phyloP scores from a whole-genome alignment of 1,140 invertebrate genomes.

The Danaus melanippus region DNA sequence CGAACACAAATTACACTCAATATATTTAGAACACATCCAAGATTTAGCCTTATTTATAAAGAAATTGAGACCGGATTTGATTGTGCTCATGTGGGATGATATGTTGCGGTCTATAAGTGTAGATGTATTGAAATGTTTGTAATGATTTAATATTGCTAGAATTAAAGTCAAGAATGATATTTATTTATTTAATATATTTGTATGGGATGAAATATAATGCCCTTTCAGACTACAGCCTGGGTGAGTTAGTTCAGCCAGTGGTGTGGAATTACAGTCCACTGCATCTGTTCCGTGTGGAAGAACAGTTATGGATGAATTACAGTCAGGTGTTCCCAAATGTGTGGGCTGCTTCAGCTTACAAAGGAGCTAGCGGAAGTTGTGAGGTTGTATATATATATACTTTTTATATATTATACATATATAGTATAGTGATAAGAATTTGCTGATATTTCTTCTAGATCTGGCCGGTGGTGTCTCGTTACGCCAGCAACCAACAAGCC shows the following conservation, averaged over 20 bases:
- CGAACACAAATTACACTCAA: slow-evolving; percentile 29
- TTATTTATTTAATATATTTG: too few species aligned
- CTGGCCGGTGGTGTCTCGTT: slow-evolving; percentile 63
- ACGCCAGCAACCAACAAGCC: slow-evolving; percentile 79
- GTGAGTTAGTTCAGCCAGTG: slow-evolving; percentile 89
- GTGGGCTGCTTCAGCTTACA: slow-evolving; percentile 79
- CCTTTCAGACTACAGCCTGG: slow-evolving; percentile 76
- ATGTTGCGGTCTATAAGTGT: slow-evolving; percentile 87
- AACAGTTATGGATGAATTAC: slow-evolving; percentile 83
- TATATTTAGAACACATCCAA: slow-evolving; percentile 84
- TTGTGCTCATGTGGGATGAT: slow-evolving; percentile 95
- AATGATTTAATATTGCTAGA: slow-evolving; percentile 77
- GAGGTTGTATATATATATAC: slow-evolving; percentile 36
- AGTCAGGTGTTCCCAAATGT: slow-evolving; percentile 85
- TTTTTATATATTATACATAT: too few species aligned
- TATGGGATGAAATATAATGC: too few species aligned
- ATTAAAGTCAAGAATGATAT: slow-evolving; percentile 3
- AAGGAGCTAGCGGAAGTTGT: slow-evolving; percentile 75
- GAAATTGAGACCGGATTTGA: slow-evolving; percentile 77
- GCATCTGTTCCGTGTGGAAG: slow-evolving; percentile 56
- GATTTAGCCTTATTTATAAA: slow-evolving; percentile 79
- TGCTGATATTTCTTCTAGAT: too few species aligned
- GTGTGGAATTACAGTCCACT: slow-evolving; percentile 82
- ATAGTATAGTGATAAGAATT: too few species aligned
- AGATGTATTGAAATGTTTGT: slow-evolving; percentile 76